Evolutionary conservation across 2,113 vertebrate species (phyloP), one percentile per base, ranked within the genome.

Genomic region (Phaethornis superciliosus): DNA sequence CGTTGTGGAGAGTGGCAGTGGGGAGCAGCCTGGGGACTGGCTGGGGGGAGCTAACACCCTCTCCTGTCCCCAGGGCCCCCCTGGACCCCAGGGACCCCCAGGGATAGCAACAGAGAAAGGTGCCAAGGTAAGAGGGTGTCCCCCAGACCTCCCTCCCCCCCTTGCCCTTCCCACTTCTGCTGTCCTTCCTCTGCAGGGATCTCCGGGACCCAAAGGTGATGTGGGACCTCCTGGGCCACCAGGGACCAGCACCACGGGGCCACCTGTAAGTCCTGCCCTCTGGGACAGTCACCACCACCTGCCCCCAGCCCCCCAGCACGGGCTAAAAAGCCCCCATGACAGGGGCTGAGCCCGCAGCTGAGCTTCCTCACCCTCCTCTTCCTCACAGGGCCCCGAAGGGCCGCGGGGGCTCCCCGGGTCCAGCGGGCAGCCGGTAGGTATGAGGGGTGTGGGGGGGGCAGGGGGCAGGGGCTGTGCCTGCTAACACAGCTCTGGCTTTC

Each of bases 211-310:
- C 52, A 96, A 80, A 49, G 99, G 99, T 24, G 96, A 91, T 18
- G 67, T 81, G 4, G 99, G 99, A 77, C 98, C 98, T 30, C 93
- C 97, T 6, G 99, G 99, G 10, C 98, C 97, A 13, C 67, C 92
- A 3, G 98, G 98, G 3, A n/a, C 88, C 64, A 96, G 98, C 40
- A 16, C 96, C 78, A 40, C 90, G 3, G 99, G 99, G 60, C 98
- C 98, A 26, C 97, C 96, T 40, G 99, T 99, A 97, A 94, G 98
- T 56, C 67, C 40, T 37, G 67, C 23, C 40, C 40, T 9, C 3
- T 54, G 1, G 52, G 17, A 1, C 0, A 28, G 63, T 40, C 87
- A 9, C 27, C 11, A 1, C 60, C 33, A 2, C 13, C 87, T 37
- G 63, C 10, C 18, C 3, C 47, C 2, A 2, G 5, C 55, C 51